A percentile compares a stretch with the other conserved stretches of the same genome.
phyloP scores from a whole-genome alignment of 2,797 vertebrate species.

The Liparis tanakae region DNA sequence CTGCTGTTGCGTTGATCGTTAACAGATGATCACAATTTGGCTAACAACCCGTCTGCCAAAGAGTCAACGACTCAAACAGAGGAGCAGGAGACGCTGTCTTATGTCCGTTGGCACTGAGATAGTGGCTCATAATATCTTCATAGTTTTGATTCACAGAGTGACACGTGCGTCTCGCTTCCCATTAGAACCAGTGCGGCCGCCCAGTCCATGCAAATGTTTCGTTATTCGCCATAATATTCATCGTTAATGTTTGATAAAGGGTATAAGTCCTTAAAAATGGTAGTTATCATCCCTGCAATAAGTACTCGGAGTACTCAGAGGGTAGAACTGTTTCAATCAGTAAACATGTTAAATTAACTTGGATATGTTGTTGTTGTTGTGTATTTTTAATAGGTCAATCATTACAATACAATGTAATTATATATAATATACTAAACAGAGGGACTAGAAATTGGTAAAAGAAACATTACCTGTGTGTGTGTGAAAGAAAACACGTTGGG shows the following conservation, averaged over 20 bases:
- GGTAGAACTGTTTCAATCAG: conserved; percentile 17
- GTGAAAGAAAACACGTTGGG: too few species aligned
- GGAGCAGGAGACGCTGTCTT: conserved; percentile 13
- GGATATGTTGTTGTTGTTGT: too few species aligned
- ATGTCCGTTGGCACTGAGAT: not conserved
- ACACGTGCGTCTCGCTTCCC: conserved; percentile 18
- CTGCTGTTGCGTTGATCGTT: conserved; percentile 6
- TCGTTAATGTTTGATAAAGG: conserved; percentile 7
- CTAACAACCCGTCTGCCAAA: conserved; percentile 7
- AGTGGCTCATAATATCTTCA: not conserved
- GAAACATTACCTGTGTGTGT: too few species aligned
- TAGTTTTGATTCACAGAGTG: conserved; percentile 20
- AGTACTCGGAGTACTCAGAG: not conserved
- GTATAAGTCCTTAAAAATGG: not conserved
- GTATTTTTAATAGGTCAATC: too few species aligned
- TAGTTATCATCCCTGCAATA: not conserved
- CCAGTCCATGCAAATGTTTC: not conserved
- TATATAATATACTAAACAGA: too few species aligned
- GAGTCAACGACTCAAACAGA: not conserved
- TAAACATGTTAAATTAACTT: not conserved
- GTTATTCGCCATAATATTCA: conserved; percentile 5
- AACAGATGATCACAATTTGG: conserved; percentile 10
- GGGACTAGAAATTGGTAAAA: too few species aligned
- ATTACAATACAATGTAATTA: too few species aligned
- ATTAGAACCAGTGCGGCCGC: conserved; percentile 3